Evolutionary conservation across 2,888 invertebrate species (phyloP).

Genomic region (Cyclophora punctaria): DNA sequence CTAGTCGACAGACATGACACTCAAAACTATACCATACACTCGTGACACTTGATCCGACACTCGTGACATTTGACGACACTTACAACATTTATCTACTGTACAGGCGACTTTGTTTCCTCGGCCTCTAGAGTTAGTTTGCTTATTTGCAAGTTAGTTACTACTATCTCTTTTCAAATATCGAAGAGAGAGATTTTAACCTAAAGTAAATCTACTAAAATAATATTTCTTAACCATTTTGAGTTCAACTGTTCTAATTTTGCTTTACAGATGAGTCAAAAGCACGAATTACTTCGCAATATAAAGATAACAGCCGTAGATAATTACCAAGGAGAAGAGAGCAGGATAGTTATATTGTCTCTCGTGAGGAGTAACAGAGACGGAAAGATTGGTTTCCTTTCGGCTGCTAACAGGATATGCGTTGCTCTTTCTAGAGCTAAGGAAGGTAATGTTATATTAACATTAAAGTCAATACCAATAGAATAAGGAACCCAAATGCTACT

Average conservation of each 20-base stretch:
- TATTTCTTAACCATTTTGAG: too few species aligned
- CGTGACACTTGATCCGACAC: too few species aligned
- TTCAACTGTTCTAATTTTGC: background rate
- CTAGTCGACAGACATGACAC: too few species aligned
- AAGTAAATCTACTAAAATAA: too few species aligned
- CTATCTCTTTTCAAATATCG: too few species aligned
- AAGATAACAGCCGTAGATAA: slow-evolving; percentile 83
- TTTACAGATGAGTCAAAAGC: slow-evolving; percentile 46
- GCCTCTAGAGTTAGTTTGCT: background rate
- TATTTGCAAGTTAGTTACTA: background rate
- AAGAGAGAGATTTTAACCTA: too few species aligned
- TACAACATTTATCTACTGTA: too few species aligned
- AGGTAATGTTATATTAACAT: slow-evolving; percentile 31
- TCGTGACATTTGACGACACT: too few species aligned
- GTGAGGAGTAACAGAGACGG: slow-evolving; percentile 82
- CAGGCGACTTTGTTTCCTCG: too few species aligned
- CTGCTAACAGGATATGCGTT: slow-evolving; percentile 84
- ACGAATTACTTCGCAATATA: slow-evolving; percentile 58
- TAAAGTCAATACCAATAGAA: too few species aligned
- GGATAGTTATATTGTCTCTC: slow-evolving; percentile 84
- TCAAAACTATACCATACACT: too few species aligned
- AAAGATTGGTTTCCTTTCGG: slow-evolving; percentile 81
- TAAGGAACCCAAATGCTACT: too few species aligned
- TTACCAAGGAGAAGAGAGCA: slow-evolving; percentile 87
- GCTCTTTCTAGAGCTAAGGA: slow-evolving; percentile 81